These are phyloP conservation scores for Leptinotarsa lineolata DNA, from an alignment of 1,140 invertebrate genomes.

Conservation along the genomic window DNA sequence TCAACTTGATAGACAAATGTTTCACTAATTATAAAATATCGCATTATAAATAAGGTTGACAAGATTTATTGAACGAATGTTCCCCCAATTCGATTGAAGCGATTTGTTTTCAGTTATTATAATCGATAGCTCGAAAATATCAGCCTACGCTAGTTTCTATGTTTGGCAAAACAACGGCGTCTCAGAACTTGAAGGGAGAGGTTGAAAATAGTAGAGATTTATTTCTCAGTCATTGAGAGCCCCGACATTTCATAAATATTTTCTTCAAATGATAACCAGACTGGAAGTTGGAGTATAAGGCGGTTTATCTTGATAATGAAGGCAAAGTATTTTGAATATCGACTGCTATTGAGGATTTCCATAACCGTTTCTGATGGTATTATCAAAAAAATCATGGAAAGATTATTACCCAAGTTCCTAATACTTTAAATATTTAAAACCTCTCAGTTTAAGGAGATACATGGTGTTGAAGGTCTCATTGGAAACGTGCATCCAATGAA, in stretches of 20 bases:
- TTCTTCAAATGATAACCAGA: neutral
- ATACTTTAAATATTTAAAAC: no score
- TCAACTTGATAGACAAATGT: constrained; percentile 7
- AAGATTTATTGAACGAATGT: neutral
- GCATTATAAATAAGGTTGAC: neutral
- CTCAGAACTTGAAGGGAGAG: neutral
- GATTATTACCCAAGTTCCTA: no score
- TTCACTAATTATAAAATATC: constrained; percentile 13
- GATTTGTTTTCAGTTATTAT: constrained; percentile 1
- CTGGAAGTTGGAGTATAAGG: neutral
- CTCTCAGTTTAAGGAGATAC: no score
- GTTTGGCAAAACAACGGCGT: neutral
- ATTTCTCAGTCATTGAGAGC: neutral
- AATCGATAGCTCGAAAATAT: constrained; percentile 6
- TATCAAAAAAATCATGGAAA: no score
- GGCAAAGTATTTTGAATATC: no score
- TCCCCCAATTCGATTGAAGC: neutral
- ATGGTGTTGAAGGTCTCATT: no score
- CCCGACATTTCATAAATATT: neutral
- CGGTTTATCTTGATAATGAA: neutral
- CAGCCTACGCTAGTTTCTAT: neutral
- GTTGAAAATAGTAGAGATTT: neutral
- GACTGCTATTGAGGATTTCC: no score
- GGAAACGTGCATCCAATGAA: no score
- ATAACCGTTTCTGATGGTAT: no score